Base-by-base conservation (phyloP, 2,797 vertebrate genomes). In the Sebastolobus altivelis region DNA sequence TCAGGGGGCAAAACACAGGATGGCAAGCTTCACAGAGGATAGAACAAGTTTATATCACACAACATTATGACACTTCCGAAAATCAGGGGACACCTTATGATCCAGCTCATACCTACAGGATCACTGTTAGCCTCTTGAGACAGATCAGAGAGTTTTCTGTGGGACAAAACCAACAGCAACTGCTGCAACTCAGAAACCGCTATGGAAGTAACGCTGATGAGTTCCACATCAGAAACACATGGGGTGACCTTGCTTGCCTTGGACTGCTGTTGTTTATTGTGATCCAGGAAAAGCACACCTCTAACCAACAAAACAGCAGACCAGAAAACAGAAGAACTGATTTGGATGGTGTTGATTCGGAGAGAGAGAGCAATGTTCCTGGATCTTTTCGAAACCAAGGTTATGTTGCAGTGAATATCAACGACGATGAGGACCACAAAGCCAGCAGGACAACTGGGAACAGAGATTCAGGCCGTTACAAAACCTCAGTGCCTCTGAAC, bases 11-110 rank as follows among this genome's bases (percentile, higher is more conserved):
- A 29, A 75, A 63, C 62, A 14, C 16, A 10, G 12, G 27, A 62
- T 0, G 4, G 8, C 63, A 27, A 65, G 6, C 4, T 33, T 3
- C 1, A n/a, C 65, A 46, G 20, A 72, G n/a, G 8, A 77, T 91
- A 16, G 90, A 94, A 12, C 55, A 72, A 35, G 88, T 95, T 9
- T 93, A 90, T 31, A 83, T 95, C 37, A 95, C 93, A 8, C 94
- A 94, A 56, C 92, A 94, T 88, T 14, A 25, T 25, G 25, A 25
- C 25, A 25, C 25, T 25, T 25, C 25, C 25, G 74, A 70, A 37
- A 0, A 81, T 12, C 79, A 69, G 43, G 84, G 87, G 4, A 87
- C 81, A 9, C 25, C 25, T 25, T 89, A 87, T 22, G 56, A 89
- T 71, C 81, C 72, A 43, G 33, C 6, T 22, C 11, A 80, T 5